Evolutionary conservation across 2,113 vertebrate species (phyloP).

Genomic region (Phocoena sinus): DNA sequence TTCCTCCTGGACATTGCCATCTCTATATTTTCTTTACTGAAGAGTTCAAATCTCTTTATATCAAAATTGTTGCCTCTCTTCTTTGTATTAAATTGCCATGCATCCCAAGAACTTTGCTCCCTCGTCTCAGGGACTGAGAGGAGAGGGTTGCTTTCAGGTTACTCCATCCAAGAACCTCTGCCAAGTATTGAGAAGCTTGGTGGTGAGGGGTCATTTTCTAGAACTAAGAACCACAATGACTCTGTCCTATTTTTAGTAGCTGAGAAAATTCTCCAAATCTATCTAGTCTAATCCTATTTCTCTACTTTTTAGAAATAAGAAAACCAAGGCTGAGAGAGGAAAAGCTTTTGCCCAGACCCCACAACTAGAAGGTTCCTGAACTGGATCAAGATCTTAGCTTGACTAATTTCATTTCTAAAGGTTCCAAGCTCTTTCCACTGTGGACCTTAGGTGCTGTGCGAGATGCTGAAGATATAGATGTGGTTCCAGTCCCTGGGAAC

Average conservation of each 20-base stretch:
- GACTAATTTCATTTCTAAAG: background rate
- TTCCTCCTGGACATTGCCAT: background rate
- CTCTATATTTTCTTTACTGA: background rate
- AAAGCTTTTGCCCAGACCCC: background rate
- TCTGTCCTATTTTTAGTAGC: background rate
- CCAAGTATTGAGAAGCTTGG: background rate
- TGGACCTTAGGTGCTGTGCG: background rate
- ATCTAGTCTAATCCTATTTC: background rate
- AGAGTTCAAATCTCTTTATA: background rate
- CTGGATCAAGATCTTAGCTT: background rate
- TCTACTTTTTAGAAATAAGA: background rate
- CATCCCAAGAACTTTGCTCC: background rate
- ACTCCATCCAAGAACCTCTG: background rate
- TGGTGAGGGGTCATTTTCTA: background rate
- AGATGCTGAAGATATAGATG: background rate
- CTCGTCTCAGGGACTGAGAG: background rate
- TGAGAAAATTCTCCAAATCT: background rate
- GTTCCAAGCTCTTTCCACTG: background rate
- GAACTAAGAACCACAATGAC: background rate
- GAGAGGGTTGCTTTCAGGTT: background rate
- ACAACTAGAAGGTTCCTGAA: background rate
- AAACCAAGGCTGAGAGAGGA: background rate
- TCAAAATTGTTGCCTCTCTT: background rate
- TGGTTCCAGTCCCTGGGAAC: background rate
- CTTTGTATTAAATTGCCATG: background rate